Conservation (phyloP, 53 echinoderm and acorn worm species). For the Actinopyga echinites region DNA sequence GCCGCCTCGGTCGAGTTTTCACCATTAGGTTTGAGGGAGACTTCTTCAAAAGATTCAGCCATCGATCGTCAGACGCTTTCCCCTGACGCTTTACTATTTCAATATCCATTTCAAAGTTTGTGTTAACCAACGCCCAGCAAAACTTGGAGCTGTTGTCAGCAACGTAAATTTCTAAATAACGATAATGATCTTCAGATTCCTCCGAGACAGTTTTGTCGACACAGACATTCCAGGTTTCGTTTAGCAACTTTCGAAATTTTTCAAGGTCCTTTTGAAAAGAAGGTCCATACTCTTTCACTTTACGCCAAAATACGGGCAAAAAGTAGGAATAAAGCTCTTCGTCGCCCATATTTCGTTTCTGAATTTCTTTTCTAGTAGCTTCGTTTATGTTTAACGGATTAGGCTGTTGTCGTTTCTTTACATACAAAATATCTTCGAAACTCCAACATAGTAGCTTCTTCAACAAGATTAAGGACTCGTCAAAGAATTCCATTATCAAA, state of each 20-base stretch:
- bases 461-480: too few relatives aligned
- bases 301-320: slow-evolving; percentile 48
- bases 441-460: slow-evolving; percentile 62
- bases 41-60: too few relatives aligned
- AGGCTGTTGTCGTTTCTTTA: slow-evolving; percentile 52
- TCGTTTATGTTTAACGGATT: slow-evolving; percentile 18
- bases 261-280: slow-evolving; percentile 50
- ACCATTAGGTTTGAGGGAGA: too few relatives aligned
- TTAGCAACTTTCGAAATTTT: slow-evolving; percentile 45
- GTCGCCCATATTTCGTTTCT: slow-evolving; percentile 54
- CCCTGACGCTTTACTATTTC: slow-evolving; percentile 2
- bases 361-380: slow-evolving; percentile 37
- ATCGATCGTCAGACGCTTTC: not conserved
- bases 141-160: not conserved
- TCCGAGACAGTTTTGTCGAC: slow-evolving; percentile 26
- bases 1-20: too few relatives aligned
- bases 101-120: slow-evolving; percentile 15
- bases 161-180: not conserved
- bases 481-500: slow-evolving; percentile 61
- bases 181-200: not conserved
- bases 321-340: slow-evolving; percentile 54
- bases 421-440: slow-evolving; percentile 54
- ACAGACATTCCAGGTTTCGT: slow-evolving; percentile 22
- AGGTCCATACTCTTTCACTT: slow-evolving; percentile 59
- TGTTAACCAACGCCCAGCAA: slow-evolving; percentile 18